Conservation (phyloP, 2,888 invertebrate species). For the Drosophila birchii region DNA sequence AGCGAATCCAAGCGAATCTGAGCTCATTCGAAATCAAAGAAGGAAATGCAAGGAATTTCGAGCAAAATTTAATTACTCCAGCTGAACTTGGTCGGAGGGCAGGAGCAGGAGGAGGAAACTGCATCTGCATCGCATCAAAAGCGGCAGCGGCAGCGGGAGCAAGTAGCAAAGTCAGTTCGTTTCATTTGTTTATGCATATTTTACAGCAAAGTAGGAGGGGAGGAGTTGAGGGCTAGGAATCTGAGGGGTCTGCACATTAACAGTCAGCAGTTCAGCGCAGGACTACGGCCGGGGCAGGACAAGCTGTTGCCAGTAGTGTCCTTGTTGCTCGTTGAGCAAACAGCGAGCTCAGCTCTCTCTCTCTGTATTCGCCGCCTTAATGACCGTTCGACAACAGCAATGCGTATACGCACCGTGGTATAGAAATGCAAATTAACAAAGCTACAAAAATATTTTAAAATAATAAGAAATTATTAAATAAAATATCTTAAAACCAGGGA, state of each 20-base stretch:
- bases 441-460: neutral
- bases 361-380: constrained; percentile 60
- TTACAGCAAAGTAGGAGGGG: constrained; percentile 15
- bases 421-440: neutral
- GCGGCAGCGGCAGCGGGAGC: constrained; percentile 31
- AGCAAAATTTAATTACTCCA: constrained; percentile 69
- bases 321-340: constrained; percentile 30
- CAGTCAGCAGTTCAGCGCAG: constrained; percentile 27
- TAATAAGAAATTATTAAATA: neutral
- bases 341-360: constrained; percentile 47
- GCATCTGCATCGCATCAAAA: constrained; percentile 45
- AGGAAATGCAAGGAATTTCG: constrained; percentile 65
- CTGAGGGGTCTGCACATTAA: constrained; percentile 49
- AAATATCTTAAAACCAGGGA: neutral
- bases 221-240: constrained; percentile 2
- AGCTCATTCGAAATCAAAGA: constrained; percentile 63
- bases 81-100: constrained; percentile 25
- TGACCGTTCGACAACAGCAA: constrained; percentile 57
- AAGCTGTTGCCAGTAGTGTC: constrained; percentile 41
- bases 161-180: constrained; percentile 49
- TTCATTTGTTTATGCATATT: constrained; percentile 75
- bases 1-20: constrained; percentile 1
- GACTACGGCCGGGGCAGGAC: constrained; percentile 25
- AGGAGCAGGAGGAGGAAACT: constrained; percentile 5
- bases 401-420: constrained; percentile 28